phyloP scores from a whole-genome alignment of 2,797 vertebrate genomes.

The Falco cherrug region DNA sequence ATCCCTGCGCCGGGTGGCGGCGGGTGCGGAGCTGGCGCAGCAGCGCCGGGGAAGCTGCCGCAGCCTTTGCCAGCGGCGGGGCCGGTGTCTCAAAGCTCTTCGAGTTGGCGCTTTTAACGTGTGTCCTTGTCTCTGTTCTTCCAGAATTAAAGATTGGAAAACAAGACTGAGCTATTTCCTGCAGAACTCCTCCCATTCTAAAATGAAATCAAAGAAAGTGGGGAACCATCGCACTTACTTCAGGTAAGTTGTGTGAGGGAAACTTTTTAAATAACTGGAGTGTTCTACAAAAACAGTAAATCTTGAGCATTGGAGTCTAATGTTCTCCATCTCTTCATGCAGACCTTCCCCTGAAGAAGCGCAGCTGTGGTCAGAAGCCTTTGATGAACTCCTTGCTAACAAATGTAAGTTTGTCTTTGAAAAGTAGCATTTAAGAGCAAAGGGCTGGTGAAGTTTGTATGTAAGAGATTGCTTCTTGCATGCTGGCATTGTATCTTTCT shows the following conservation, averaged over 20 bases:
- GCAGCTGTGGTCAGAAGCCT: conserved; percentile 88
- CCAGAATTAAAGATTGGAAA: conserved; percentile 81
- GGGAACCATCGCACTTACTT: conserved; percentile 72
- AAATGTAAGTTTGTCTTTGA: conserved; percentile 87
- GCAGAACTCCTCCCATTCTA: conserved; percentile 76
- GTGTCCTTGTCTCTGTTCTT: neutral
- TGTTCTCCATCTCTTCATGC: neutral
- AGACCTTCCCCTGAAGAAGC: conserved; percentile 92
- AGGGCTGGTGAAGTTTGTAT: neutral
- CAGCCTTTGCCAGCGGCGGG: no score
- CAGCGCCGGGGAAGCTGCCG: accelerated
- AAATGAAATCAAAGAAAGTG: conserved; percentile 69
- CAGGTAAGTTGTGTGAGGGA: conserved; percentile 51
- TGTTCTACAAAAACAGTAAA: neutral
- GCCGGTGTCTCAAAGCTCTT: neutral
- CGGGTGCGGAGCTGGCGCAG: neutral
- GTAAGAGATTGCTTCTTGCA: neutral
- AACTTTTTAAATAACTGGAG: neutral
- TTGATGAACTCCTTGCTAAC: conserved; percentile 91
- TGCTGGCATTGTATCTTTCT: neutral
- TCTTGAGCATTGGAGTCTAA: neutral
- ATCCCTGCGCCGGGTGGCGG: neutral
- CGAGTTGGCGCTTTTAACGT: neutral
- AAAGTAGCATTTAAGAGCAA: neutral
- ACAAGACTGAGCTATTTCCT: conserved; percentile 77